Evolutionary conservation across 2,888 invertebrate genomes (phyloP).

Genomic region (Lordiphosa andalusiaca): DNA sequence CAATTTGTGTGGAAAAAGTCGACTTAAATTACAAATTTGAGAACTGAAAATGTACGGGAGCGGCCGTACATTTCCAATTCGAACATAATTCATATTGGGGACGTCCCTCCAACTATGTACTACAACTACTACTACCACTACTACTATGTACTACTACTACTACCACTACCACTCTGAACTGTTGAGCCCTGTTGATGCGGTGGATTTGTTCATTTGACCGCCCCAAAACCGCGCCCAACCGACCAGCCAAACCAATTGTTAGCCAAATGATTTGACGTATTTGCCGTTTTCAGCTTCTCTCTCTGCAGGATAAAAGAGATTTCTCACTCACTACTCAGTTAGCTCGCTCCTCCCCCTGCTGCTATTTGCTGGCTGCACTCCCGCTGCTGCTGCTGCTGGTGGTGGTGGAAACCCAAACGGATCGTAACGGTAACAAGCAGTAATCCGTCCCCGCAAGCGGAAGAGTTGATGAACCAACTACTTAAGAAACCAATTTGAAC

Average conservation of each 20-base stretch:
- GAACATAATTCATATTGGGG: too few relatives aligned
- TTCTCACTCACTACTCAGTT: slow-evolving; percentile 43
- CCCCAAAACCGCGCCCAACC: slow-evolving; percentile 50
- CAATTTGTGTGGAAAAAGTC: slow-evolving; percentile 80
- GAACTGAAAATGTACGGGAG: slow-evolving; percentile 28
- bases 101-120: slow-evolving; percentile 19
- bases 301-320: slow-evolving; percentile 74
- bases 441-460: slow-evolving; percentile 30
- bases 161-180: slow-evolving; percentile 16
- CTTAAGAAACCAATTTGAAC: slow-evolving; percentile 29
- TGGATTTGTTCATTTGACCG: slow-evolving; percentile 38
- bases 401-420: slow-evolving; percentile 39
- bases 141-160: slow-evolving; percentile 18
- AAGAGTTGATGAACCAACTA: slow-evolving; percentile 29
- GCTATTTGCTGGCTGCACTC: slow-evolving; percentile 36
- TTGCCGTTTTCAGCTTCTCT: slow-evolving; percentile 80
- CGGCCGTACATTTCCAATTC: too few relatives aligned
- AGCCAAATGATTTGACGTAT: slow-evolving; percentile 69
- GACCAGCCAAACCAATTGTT: slow-evolving; percentile 50
- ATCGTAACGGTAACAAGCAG: slow-evolving; percentile 68
- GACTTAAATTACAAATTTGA: slow-evolving; percentile 11
- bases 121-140: slow-evolving; percentile 22
- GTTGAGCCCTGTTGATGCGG: slow-evolving; percentile 72
- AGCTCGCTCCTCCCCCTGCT: slow-evolving; percentile 28
- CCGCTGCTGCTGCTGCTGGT: slow-evolving; percentile 56